Conservation (phyloP, 2,113 vertebrate species). For the Polypterus senegalus region DNA sequence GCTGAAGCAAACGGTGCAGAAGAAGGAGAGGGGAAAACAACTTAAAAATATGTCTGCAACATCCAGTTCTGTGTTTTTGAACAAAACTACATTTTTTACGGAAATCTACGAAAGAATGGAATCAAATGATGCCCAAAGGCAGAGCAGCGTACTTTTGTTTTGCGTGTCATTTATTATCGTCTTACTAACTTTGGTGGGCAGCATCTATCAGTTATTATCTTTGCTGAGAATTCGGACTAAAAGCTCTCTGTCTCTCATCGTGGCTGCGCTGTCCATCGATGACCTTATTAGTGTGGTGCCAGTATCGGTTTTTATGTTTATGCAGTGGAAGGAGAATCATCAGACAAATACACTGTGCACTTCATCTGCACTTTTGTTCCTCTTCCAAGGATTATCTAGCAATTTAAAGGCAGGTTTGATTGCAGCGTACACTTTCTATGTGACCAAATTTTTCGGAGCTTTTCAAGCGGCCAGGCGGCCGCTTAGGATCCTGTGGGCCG, state of each 20-base stretch:
- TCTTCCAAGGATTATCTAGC: constrained; percentile 83
- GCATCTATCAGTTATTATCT: constrained; percentile 66
- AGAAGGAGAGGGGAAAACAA: constrained; percentile 6
- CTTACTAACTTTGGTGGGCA: constrained; percentile 55
- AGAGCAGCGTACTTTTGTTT: constrained; percentile 57
- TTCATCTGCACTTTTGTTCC: constrained; percentile 69
- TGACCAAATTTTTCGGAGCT: constrained; percentile 42
- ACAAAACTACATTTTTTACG: constrained; percentile 49
- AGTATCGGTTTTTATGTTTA: constrained; percentile 64
- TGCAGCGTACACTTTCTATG: constrained; percentile 77
- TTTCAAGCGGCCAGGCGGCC: constrained; percentile 32
- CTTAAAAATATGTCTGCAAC: constrained; percentile 42
- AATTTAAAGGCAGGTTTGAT: constrained; percentile 80
- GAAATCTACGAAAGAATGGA: constrained; percentile 39
- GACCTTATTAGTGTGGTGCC: constrained; percentile 75
- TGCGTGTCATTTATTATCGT: constrained; percentile 61
- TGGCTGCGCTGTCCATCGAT: constrained; percentile 78
- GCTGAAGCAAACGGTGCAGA: no score
- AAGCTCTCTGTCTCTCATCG: constrained; percentile 65
- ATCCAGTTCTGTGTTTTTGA: constrained; percentile 38
- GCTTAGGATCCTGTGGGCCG: constrained; percentile 46
- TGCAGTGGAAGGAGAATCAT: constrained; percentile 55
- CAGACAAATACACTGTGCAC: constrained; percentile 57
- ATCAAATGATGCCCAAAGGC: constrained; percentile 34
- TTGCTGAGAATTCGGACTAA: constrained; percentile 60